These are phyloP conservation scores for Syngnathus rostellatus DNA, from an alignment of 2,797 vertebrate species.

Conservation along the genomic window DNA sequence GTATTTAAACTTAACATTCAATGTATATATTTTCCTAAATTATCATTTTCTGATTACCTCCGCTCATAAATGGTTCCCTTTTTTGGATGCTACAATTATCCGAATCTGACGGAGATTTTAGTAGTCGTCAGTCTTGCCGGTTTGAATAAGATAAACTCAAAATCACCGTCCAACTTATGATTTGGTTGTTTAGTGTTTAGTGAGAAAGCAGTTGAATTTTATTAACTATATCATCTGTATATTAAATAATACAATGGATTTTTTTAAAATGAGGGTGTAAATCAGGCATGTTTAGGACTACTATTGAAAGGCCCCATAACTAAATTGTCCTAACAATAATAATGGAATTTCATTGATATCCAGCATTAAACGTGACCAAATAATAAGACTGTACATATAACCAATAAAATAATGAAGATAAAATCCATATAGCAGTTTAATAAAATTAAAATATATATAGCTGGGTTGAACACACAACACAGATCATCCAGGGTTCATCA, in stretches of 20 bases:
- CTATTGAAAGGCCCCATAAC: neutral
- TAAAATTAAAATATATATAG: too few species aligned
- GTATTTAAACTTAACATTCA: neutral
- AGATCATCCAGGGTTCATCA: conserved; percentile 24
- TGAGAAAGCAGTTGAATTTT: neutral
- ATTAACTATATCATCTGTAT: neutral
- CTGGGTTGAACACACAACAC: conserved; percentile 34
- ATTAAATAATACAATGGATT: neutral
- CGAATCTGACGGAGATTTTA: neutral
- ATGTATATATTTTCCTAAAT: neutral
- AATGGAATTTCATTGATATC: neutral
- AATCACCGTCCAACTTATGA: neutral
- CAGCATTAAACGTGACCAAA: neutral
- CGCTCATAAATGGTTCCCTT: neutral
- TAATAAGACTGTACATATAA: neutral
- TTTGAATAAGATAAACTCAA: neutral
- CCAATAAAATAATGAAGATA: too few species aligned
- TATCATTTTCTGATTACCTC: neutral
- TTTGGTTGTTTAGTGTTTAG: neutral
- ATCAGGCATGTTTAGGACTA: neutral
- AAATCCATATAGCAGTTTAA: too few species aligned
- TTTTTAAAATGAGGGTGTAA: neutral
- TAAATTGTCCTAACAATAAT: neutral
- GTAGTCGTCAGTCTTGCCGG: neutral
- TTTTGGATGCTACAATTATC: neutral